A percentile compares a stretch with the other conserved stretches of the same genome.
phyloP scores from a whole-genome alignment of 1,140 invertebrate genomes.

The Steinernema khuongi region DNA sequence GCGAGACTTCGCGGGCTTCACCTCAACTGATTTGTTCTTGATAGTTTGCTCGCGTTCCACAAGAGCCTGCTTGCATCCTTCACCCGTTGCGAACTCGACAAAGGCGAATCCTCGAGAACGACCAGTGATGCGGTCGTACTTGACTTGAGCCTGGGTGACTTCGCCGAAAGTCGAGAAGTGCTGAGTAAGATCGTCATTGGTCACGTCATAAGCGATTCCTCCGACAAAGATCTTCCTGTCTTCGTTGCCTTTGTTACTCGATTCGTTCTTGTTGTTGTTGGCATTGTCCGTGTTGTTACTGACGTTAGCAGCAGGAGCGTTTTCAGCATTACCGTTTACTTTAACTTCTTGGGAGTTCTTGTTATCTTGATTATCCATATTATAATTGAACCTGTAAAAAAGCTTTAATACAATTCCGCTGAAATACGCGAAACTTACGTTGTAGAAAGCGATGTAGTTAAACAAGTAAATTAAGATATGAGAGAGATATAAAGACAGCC shows the following conservation, averaged over 20 bases:
- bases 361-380: conserved; percentile 16
- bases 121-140: conserved; percentile 54
- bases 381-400: conserved; percentile 8
- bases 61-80: conserved; percentile 51
- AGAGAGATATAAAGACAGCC: not conserved
- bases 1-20: conserved; percentile 57
- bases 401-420: not conserved
- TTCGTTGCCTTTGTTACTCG: conserved; percentile 34
- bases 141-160: conserved; percentile 56
- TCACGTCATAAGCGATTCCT: conserved; percentile 53
- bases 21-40: conserved; percentile 53
- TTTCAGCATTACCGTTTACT: conserved; percentile 35
- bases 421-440: conserved; percentile 10
- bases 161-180: conserved; percentile 56
- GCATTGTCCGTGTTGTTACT: conserved; percentile 18
- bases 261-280: conserved; percentile 27
- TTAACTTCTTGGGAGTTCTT: conserved; percentile 22
- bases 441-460: conserved; percentile 20
- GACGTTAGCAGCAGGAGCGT: not conserved
- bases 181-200: conserved; percentile 49
- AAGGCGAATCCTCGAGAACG: conserved; percentile 57
- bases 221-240: conserved; percentile 58
- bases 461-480: not conserved
- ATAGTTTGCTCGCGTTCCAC: conserved; percentile 53
- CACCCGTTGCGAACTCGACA: conserved; percentile 55